Conservation (phyloP, 2,113 vertebrate species). For the Microtus richardsoni region DNA sequence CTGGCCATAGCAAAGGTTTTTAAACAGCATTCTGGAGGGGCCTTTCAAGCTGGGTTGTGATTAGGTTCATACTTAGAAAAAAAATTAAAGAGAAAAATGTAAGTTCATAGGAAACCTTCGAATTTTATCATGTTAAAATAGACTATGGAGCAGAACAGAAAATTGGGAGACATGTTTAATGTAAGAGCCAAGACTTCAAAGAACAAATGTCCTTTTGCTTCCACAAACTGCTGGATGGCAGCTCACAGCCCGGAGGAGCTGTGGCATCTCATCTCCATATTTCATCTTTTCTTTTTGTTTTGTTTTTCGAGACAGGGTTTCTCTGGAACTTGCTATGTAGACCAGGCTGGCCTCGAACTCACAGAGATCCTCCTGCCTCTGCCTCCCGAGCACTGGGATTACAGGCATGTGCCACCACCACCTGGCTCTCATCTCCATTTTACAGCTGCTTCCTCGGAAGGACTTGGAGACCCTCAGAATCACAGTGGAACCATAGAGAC, state of each 20-base stretch:
- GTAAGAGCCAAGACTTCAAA: constrained; percentile 34
- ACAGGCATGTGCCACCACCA: no score
- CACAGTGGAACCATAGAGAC: background rate
- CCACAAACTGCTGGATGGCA: no score
- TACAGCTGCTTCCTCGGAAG: rapidly evolving
- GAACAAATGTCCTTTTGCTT: background rate
- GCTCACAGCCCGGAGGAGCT: background rate
- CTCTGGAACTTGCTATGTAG: no score
- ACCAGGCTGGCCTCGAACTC: no score
- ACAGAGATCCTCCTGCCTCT: no score
- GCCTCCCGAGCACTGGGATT: no score
- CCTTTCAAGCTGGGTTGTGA: background rate
- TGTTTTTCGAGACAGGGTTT: no score
- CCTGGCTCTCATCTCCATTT: background rate
- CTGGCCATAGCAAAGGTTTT: background rate
- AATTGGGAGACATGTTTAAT: constrained; percentile 21
- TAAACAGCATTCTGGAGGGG: background rate
- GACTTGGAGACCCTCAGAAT: background rate
- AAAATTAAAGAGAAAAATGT: constrained; percentile 9
- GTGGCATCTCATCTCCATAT: rapidly evolving
- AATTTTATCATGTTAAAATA: constrained; percentile 35
- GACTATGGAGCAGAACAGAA: constrained; percentile 37
- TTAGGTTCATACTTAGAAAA: constrained; percentile 27
- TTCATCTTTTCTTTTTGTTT: background rate
- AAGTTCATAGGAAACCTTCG: background rate